Evolutionary conservation across 2,797 vertebrate species (phyloP).

Genomic region (Peromyscus nudipes): DNA sequence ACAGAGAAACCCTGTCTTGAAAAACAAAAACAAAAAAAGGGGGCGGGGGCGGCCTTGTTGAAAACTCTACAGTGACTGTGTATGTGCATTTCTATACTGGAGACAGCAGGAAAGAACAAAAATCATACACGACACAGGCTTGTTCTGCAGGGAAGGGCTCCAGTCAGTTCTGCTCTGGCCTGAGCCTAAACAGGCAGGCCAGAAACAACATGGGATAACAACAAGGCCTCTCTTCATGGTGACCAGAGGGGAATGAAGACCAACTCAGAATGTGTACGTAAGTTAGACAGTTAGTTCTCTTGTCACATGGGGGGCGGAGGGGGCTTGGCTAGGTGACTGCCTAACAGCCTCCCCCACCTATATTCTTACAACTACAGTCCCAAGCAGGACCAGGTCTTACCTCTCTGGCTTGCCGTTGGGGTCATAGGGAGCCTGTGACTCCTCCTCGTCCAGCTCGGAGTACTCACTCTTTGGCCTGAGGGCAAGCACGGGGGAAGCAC

Average conservation of each 20-base stretch:
- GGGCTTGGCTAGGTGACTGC: not conserved
- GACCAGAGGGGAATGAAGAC: not conserved
- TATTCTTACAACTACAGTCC: not conserved
- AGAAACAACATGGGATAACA: not conserved
- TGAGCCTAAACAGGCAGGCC: not conserved
- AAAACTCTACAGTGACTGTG: not conserved
- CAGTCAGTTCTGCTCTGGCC: not conserved
- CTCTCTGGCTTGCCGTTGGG: conserved; percentile 98
- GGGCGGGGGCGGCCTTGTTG: not conserved
- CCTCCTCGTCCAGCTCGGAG: conserved; percentile 98
- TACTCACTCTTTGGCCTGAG: conserved; percentile 99
- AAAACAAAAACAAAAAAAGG: fast-evolving
- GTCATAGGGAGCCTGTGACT: conserved; percentile 96
- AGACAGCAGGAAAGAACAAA: not conserved
- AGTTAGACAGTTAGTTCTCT: not conserved
- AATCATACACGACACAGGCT: not conserved
- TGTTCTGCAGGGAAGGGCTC: not conserved
- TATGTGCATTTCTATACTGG: fast-evolving
- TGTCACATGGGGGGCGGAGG: too few species aligned
- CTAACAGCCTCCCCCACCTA: not conserved
- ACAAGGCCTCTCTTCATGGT: not conserved
- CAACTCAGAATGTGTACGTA: not conserved
- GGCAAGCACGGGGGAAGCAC: conserved; percentile 57
- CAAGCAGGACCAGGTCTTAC: conserved; percentile 83
- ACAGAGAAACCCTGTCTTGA: not conserved